Conservation (phyloP, 2,888 invertebrate species). For the Metallyticus violacea region DNA sequence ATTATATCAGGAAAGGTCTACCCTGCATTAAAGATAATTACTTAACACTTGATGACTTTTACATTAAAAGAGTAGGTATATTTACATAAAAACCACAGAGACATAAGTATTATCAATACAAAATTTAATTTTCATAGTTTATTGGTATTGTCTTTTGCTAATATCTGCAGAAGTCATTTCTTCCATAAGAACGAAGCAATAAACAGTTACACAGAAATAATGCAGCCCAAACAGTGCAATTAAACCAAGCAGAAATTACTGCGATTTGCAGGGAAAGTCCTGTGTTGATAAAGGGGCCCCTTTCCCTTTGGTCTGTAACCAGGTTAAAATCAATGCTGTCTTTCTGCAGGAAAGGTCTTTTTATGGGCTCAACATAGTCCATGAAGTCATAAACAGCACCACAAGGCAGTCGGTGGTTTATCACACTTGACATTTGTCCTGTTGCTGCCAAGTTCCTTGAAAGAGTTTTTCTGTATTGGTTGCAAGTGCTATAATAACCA, state of each 20-base stretch:
- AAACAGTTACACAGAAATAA: conserved; percentile 38
- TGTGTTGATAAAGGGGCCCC: conserved; percentile 62
- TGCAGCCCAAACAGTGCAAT: conserved; percentile 55
- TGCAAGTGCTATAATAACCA: conserved; percentile 74
- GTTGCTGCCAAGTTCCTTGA: conserved; percentile 48
- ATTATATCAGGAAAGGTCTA: too few species aligned
- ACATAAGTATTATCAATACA: too few species aligned
- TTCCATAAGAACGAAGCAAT: neutral
- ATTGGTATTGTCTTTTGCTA: too few species aligned
- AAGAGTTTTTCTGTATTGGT: conserved; percentile 66
- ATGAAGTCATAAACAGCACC: conserved; percentile 63
- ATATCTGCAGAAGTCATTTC: neutral
- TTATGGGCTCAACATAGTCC: conserved; percentile 70
- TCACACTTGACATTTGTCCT: conserved; percentile 20
- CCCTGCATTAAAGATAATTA: too few species aligned
- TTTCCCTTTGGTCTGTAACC: neutral
- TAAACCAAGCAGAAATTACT: conserved; percentile 60
- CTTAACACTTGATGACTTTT: too few species aligned
- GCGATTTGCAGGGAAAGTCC: conserved; percentile 65
- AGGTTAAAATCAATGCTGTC: conserved; percentile 8
- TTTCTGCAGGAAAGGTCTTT: conserved; percentile 22
- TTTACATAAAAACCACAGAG: too few species aligned
- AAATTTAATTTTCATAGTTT: too few species aligned
- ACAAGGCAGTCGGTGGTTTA: conserved; percentile 24
- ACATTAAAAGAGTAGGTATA: too few species aligned